These are phyloP conservation scores for Sciurus vulgaris DNA, from an alignment of 2,797 vertebrate species.

Conservation along the genomic window DNA sequence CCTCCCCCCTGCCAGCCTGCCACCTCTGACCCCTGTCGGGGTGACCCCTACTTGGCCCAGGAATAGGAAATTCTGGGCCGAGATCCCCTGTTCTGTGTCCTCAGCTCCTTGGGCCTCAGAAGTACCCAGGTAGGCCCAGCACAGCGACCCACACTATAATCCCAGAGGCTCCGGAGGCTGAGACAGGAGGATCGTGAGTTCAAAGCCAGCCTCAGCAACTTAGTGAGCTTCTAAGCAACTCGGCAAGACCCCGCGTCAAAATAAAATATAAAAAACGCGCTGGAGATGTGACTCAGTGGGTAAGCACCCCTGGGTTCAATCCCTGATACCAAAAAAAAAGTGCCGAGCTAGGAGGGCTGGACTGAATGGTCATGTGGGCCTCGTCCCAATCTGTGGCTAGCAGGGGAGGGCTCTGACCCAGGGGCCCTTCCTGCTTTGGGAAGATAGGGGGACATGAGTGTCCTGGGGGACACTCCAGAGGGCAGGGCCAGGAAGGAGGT, in stretches of 20 bases:
- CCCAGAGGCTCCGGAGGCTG: too few species aligned
- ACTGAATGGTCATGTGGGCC: rapidly evolving
- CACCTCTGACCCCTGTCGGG: too few species aligned
- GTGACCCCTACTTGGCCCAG: background rate
- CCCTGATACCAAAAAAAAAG: too few species aligned
- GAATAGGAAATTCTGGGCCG: background rate
- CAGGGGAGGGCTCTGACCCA: background rate
- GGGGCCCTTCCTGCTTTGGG: background rate
- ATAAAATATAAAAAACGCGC: too few species aligned
- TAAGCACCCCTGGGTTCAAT: too few species aligned
- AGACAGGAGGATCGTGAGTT: too few species aligned
- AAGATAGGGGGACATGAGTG: background rate
- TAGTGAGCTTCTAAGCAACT: too few species aligned
- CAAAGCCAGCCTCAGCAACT: too few species aligned
- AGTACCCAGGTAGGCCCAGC: too few species aligned
- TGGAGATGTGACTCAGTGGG: too few species aligned
- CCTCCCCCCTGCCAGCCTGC: background rate
- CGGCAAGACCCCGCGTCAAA: too few species aligned
- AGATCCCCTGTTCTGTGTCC: background rate
- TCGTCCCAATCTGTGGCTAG: background rate
- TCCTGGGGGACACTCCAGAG: background rate
- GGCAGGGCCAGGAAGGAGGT: background rate
- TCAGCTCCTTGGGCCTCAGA: background rate
- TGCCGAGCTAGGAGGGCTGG: background rate
- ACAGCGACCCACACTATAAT: too few species aligned